Evolutionary conservation across 2,888 invertebrate species (phyloP), one percentile per base, ranked within the genome.

Genomic region (Hypomecis punctinalis): DNA sequence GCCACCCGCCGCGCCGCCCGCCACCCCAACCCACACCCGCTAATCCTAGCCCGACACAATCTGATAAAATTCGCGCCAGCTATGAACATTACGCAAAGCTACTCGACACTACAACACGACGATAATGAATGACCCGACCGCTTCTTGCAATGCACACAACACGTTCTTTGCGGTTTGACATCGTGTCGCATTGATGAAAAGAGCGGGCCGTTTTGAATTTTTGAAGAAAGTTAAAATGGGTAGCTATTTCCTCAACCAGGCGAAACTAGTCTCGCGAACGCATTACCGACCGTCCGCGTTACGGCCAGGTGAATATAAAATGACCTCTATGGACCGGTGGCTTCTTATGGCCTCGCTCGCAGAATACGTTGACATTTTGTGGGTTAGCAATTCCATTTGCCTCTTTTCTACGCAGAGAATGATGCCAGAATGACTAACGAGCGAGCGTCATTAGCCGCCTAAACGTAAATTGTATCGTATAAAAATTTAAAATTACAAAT

Each of bases 1-100:
- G 79, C 83, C 82, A 47, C 81, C 83, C 79, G 79, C 76, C 79
- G 76, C 80, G 76, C 82, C 83, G 76, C 84, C 74, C 78, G 74
- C 75, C 80, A 76, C 78, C 75, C 82, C 72, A 71, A 77, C 80
- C 68, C 82, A 78, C 86, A 81, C 86, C 85, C 88, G 87, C 88
- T 89, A 88, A 90, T 91, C 90, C 90, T 88, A 89, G 84, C 86
- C 88, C 86, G 89, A 91, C 83, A 89, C 90, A 88, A 91, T 91
- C 92, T 90, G 92, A 91, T 92, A 92, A 92, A 91, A 90, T 92
- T 92, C 92, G 91, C 92, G 92, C 91, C 92, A 91, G 90, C 90
- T 88, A 91, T 88, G 88, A 91, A 91, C 84, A 90, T 91, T 91
- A 92, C 91, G 91, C 91, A 90, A 89, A 91, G 87, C 89, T 84